Evolutionary conservation across 2,113 vertebrate species (phyloP).

Genomic region (Colinus virginianus): DNA sequence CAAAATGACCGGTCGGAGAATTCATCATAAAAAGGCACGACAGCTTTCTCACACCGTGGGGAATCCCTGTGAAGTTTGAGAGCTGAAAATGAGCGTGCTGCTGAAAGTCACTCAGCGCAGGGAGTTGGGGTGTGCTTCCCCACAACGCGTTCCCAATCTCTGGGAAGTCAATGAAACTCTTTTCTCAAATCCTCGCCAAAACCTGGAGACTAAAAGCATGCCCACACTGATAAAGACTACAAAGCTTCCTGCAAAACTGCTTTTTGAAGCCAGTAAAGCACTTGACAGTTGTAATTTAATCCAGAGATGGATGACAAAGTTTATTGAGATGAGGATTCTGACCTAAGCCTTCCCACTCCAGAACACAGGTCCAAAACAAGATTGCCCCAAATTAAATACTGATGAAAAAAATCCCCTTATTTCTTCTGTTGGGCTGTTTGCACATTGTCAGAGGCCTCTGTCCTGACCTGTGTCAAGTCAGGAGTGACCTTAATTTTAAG

Average conservation of each 20-base stretch:
- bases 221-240: neutral
- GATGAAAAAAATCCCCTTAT: neutral
- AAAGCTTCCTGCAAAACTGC: neutral
- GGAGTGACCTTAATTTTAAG: neutral
- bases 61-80: neutral
- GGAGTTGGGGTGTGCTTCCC: neutral
- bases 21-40: neutral
- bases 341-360: neutral
- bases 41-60: constrained; percentile 8
- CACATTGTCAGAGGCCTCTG: neutral
- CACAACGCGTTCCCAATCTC: neutral
- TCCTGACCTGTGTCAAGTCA: neutral
- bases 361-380: neutral
- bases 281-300: neutral
- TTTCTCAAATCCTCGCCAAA: neutral
- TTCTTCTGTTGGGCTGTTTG: neutral
- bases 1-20: constrained; percentile 2
- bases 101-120: constrained; percentile 2
- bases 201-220: neutral
- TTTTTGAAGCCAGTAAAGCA: neutral
- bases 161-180: neutral
- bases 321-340: neutral
- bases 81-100: neutral
- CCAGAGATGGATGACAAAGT: neutral
- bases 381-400: neutral